Conservation (phyloP, 2,113 vertebrate genomes). For the Corvus moneduloides region DNA sequence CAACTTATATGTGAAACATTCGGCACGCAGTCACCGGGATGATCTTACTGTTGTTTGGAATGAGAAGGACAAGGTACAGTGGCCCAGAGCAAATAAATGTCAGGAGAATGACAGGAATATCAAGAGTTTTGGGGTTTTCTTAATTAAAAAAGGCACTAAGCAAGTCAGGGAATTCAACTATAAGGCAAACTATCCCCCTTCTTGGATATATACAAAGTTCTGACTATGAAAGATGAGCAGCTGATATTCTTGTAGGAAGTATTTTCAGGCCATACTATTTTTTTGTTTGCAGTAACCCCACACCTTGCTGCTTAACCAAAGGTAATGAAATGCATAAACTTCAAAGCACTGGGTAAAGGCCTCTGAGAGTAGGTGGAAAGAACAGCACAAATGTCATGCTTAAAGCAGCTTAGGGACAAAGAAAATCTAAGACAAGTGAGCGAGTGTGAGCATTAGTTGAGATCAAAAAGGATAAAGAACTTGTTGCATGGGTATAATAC, state of each 20-base stretch:
- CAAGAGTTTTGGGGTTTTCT: background rate
- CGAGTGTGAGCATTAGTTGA: background rate
- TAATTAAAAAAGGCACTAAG: background rate
- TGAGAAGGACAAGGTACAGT: slow-evolving; percentile 52
- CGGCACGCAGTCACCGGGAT: slow-evolving; percentile 23
- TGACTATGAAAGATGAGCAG: background rate
- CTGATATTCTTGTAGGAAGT: background rate
- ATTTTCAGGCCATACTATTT: background rate
- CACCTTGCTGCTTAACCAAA: background rate
- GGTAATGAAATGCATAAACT: background rate
- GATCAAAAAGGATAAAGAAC: background rate
- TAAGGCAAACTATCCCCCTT: background rate
- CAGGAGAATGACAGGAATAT: background rate
- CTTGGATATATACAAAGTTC: background rate
- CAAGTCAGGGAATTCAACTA: background rate
- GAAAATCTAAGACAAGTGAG: background rate
- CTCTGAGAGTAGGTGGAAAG: background rate
- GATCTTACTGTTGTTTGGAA: slow-evolving; percentile 74
- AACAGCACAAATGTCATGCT: background rate
- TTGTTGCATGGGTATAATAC: background rate
- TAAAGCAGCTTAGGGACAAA: background rate
- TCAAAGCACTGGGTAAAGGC: background rate
- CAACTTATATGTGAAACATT: slow-evolving; percentile 66
- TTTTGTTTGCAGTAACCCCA: background rate
- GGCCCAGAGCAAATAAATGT: background rate